Evolutionary conservation across 2,888 invertebrate genomes (phyloP), one percentile per base, ranked within the genome.

Genomic region (Phania funesta): DNA sequence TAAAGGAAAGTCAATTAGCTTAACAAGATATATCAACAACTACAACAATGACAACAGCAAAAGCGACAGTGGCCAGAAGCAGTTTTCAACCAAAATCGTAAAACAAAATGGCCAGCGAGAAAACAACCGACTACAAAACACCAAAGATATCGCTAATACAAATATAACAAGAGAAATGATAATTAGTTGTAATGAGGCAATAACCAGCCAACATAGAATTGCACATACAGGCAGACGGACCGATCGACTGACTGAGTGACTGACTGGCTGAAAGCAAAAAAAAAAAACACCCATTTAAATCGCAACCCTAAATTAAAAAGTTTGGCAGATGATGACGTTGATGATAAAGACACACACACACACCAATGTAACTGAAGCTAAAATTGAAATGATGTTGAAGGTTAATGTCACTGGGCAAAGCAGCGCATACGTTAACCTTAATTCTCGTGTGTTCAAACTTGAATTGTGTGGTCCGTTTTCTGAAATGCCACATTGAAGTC

Each of bases 1-100:
- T 78, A 82, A 82, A 82, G 78, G 82, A 82, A 75, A 86, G 86
- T 88, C 89, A 89, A 89, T 88, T 89, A 88, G 89, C 87, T 87
- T 86, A 89, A 88, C 89, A 87, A 88, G 88, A 86, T 87, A 87
- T 56, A 77, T 82, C 70, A 83, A 65, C 67, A 60, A 71, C 67
- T 56, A 68, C 32, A 32, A 6, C 50, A n/a, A 46, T 22, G 41
- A 6, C 50, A n/a, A 46, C 20, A 46, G 46, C n/a, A 11, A 62
- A 16, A 13, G 20, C 20, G 20, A 16, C 24, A 8, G 52, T 18
- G 50, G 58, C 38, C 38, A 46, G 20, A 52, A 70, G 60, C 50
- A 41, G 60, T 24, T 16, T 13, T 26, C 46, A 52, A 7, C 11
- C 41, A 44, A 58, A 54, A 54, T 4, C 52, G 20, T 24, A 52